Evolutionary conservation across 2,888 invertebrate species (phyloP).

Genomic region (Mesoligia furuncula): DNA sequence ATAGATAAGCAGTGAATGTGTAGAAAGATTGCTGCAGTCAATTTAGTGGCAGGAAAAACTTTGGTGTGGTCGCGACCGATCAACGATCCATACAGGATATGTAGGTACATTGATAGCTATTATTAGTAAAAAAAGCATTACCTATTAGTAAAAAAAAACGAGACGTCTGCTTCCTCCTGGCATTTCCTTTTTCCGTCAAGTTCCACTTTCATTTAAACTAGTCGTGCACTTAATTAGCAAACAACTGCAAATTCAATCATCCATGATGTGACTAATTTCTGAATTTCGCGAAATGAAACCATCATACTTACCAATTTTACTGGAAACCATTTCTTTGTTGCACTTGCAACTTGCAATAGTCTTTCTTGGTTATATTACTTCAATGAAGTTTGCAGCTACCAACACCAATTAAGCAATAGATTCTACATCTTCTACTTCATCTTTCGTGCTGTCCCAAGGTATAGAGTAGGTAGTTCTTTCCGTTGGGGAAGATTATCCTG

Average conservation of each 20-base stretch:
- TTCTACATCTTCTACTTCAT: neutral
- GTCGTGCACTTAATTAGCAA: slow-evolving; percentile 52
- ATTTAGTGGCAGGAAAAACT: neutral
- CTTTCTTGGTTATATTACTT: neutral
- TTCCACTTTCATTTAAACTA: slow-evolving; percentile 51
- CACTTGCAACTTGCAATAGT: slow-evolving; percentile 11
- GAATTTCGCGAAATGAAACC: slow-evolving; percentile 34
- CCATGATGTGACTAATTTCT: slow-evolving; percentile 51
- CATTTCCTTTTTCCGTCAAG: slow-evolving; percentile 46
- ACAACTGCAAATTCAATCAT: slow-evolving; percentile 40
- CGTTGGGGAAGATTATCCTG: neutral
- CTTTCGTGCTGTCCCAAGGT: too few relatives aligned
- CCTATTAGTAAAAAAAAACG: neutral
- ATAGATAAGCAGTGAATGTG: neutral
- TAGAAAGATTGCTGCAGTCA: neutral
- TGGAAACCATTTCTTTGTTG: slow-evolving; percentile 20
- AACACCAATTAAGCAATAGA: neutral
- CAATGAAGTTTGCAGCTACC: neutral
- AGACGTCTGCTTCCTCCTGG: slow-evolving; percentile 40
- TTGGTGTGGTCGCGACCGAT: neutral
- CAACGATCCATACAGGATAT: neutral
- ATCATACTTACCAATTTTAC: neutral
- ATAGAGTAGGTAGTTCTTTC: neutral
- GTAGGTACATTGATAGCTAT: neutral
- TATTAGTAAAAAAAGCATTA: slow-evolving; percentile 21